Percentiles rank a stretch among this genome's conserved stretches.
Conservation (phyloP, 2,797 vertebrate species). For the Vespertilio murinus region DNA sequence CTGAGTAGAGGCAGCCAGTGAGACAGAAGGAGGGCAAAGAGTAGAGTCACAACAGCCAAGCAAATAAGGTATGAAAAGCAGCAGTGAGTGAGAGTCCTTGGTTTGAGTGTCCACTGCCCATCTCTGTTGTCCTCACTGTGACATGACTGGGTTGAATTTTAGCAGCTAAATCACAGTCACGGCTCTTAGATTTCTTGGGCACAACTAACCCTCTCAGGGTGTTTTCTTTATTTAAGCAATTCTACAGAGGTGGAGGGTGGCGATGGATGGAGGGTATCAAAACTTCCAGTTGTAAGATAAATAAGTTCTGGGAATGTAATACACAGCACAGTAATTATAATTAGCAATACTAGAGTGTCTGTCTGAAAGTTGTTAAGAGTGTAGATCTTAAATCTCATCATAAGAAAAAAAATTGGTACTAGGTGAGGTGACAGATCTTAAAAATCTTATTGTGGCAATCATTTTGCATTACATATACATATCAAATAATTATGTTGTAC, state of each 20-base stretch:
- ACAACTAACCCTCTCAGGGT: background rate
- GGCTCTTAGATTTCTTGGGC: background rate
- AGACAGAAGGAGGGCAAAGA: background rate
- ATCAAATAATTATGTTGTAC: background rate
- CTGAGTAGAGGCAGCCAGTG: background rate
- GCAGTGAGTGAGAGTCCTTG: background rate
- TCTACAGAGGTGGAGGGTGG: background rate
- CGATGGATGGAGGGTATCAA: background rate
- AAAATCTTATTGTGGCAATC: background rate
- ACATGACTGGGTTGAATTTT: background rate
- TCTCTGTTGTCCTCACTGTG: background rate
- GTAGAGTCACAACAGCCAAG: background rate
- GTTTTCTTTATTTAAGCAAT: background rate
- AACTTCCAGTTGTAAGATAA: background rate
- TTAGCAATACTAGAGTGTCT: background rate
- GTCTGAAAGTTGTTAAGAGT: background rate
- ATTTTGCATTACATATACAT: background rate
- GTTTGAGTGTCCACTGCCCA: background rate
- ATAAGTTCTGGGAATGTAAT: background rate
- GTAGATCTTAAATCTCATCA: background rate
- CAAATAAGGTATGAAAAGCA: background rate
- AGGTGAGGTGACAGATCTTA: background rate
- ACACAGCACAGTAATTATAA: background rate
- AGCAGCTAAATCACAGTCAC: background rate
- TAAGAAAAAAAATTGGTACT: background rate